Evolutionary conservation across 2,113 vertebrate species (phyloP).

Genomic region (Tauraco erythrolophus): DNA sequence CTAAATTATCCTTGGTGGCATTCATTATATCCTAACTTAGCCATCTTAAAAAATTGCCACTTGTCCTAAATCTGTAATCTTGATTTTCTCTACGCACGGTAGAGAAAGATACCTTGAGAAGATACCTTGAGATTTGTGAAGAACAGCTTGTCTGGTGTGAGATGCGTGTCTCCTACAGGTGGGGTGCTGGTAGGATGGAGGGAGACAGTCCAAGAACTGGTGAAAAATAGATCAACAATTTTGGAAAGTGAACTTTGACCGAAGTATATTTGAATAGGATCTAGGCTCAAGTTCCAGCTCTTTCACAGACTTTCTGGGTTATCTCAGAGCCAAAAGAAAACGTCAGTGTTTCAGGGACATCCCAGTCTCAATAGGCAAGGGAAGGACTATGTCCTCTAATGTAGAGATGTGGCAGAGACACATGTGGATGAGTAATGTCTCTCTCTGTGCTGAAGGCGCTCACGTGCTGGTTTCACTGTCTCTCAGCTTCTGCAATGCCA

Average conservation of each 20-base stretch:
- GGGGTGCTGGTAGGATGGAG: background rate
- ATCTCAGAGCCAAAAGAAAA: background rate
- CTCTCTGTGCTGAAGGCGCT: background rate
- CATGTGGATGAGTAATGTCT: background rate
- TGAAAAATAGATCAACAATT: background rate
- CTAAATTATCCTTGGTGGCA: background rate
- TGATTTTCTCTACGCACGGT: background rate
- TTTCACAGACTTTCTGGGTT: background rate
- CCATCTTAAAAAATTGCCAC: background rate
- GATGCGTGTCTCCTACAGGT: background rate
- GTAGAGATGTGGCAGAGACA: background rate
- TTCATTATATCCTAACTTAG: background rate
- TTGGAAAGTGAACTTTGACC: background rate
- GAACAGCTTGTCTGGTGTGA: background rate
- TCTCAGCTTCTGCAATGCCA: background rate
- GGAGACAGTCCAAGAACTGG: background rate
- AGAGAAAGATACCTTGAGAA: background rate
- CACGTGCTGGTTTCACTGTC: background rate
- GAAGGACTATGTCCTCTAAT: background rate
- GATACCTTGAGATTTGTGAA: background rate
- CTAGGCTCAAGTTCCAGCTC: background rate
- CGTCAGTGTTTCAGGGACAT: background rate
- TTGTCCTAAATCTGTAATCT: background rate
- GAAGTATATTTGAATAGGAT: background rate
- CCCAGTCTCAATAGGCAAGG: background rate